Base-by-base conservation (phyloP, 2,797 vertebrate genomes). In the Sus cebifrons region DNA sequence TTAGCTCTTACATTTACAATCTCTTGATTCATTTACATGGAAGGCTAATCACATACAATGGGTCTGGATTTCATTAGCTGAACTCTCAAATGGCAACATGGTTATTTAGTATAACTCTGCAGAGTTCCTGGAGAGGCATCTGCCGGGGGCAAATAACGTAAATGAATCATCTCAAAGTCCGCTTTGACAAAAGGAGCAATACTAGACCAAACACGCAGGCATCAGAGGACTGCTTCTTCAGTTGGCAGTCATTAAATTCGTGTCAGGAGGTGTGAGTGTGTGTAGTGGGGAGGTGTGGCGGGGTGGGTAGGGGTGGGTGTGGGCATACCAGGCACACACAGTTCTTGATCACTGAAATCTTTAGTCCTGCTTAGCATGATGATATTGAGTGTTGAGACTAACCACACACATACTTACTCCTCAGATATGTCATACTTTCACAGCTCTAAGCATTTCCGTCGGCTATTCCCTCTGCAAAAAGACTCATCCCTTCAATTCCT, bases 1-100 rank as follows among this genome's bases (percentile, higher is more conserved):
- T 58, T 86, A 9, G 40, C 91, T 74, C 18, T 94, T 96, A 81
- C 27, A 97, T 78, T 92, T 92, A 70, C 20, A 81, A 36, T 68
- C 44, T 94, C 67, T 87, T 94, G 29, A 91, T 79, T 78, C 89
- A 81, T 86, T 90, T 95, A 79, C 44, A 40, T 65, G 52, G 52
- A 84, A 91, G 36, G 18, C 60, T 89, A 95, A 93, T 95, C 44
- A 49, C 40, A 92, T 60, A 84, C 65, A 95, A 52, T 64, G 16
- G 15, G 62, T 70, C 64, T n/a, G 18, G n/a, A 84, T 91, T 93
- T 85, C 25, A 85, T 62, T 87, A 91, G 40, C 16, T 89, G 54
- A 88, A 95, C 36, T 88, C 58, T 90, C 68, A 78, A 70, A n/a
- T 36, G 29, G 32, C 82, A 96, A 64, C 23, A 60, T 1, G 13